Percentiles rank a stretch among this genome's conserved stretches.
Evolutionary conservation across 2,888 invertebrate genomes (phyloP).

Genomic region (Exocentrus adspersus): DNA sequence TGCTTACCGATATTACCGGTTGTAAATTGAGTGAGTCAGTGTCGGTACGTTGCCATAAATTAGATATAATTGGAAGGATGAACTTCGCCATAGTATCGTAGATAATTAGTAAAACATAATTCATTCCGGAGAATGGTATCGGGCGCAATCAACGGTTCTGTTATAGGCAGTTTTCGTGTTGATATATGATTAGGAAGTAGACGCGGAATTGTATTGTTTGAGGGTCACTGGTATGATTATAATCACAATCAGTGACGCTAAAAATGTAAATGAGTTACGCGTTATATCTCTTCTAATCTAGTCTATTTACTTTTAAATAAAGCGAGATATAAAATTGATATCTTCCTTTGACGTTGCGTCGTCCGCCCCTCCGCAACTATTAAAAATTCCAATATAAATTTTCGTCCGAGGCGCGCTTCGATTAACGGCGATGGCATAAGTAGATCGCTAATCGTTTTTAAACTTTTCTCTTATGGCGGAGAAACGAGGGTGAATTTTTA

Average conservation of each 20-base stretch:
- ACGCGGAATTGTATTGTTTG: too few species aligned
- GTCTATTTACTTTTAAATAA: too few species aligned
- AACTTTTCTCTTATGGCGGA: slow-evolving; percentile 60
- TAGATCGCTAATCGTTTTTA: slow-evolving; percentile 60
- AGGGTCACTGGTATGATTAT: too few species aligned
- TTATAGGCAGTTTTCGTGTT: slow-evolving; percentile 18
- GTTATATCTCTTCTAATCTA: too few species aligned
- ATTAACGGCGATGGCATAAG: slow-evolving; percentile 60
- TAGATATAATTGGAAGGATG: slow-evolving; percentile 59
- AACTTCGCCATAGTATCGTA: slow-evolving; percentile 58
- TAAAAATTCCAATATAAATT: slow-evolving; percentile 56
- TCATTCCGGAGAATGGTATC: slow-evolving; percentile 50
- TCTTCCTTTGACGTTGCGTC: slow-evolving; percentile 12
- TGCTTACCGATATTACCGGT: slow-evolving; percentile 58
- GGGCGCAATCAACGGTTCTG: slow-evolving; percentile 25
- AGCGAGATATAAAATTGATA: not conserved
- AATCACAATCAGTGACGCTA: too few species aligned
- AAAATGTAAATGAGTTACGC: too few species aligned
- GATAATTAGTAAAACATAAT: slow-evolving; percentile 58
- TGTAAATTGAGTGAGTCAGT: slow-evolving; percentile 57
- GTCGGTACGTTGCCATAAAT: slow-evolving; percentile 58
- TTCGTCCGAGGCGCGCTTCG: slow-evolving; percentile 56
- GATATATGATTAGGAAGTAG: too few species aligned
- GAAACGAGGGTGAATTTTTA: slow-evolving; percentile 60
- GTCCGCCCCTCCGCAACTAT: slow-evolving; percentile 28